A percentile compares a stretch with the other conserved stretches of the same genome.
These are phyloP conservation scores for Hedya salicella DNA, from an alignment of 2,888 invertebrate genomes.

Conservation along the genomic window DNA sequence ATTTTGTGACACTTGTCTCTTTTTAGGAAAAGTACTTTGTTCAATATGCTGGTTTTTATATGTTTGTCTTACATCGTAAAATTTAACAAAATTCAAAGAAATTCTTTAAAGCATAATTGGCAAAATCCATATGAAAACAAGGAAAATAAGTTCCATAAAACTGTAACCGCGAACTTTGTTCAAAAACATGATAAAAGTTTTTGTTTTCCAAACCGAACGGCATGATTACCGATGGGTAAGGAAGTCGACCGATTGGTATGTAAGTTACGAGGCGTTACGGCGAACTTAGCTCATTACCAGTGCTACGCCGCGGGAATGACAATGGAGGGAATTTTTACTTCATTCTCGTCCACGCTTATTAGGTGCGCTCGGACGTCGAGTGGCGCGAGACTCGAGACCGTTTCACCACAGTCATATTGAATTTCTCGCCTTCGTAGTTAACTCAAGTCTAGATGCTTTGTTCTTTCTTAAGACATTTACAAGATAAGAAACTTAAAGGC, in stretches of 20 bases:
- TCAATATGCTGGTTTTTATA: neutral
- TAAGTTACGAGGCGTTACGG: slow-evolving; percentile 81
- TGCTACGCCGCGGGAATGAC: slow-evolving; percentile 75
- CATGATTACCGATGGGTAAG: slow-evolving; percentile 71
- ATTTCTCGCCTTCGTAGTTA: slow-evolving; percentile 57
- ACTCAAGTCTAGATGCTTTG: slow-evolving; percentile 45
- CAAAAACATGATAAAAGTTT: slow-evolving; percentile 43
- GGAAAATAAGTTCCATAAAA: slow-evolving; percentile 28
- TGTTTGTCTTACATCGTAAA: neutral
- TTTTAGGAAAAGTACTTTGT: neutral
- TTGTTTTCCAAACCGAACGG: slow-evolving; percentile 44
- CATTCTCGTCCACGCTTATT: slow-evolving; percentile 71
- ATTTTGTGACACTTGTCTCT: no score
- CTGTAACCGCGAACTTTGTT: slow-evolving; percentile 37
- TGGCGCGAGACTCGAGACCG: slow-evolving; percentile 60
- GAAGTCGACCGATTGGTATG: slow-evolving; percentile 77
- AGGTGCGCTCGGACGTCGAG: slow-evolving; percentile 69
- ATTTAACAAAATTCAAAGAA: neutral
- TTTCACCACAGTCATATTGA: slow-evolving; percentile 64
- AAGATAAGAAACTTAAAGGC: slow-evolving; percentile 18
- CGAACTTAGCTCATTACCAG: slow-evolving; percentile 84
- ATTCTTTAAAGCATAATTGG: neutral
- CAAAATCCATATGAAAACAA: slow-evolving; percentile 12
- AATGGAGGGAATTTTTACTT: slow-evolving; percentile 80
- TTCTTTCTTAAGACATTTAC: slow-evolving; percentile 38